Percentiles rank a stretch among this genome's conserved stretches.
Evolutionary conservation across 2,797 vertebrate genomes (phyloP).

Genomic region (Chaetodon trifasciatus): DNA sequence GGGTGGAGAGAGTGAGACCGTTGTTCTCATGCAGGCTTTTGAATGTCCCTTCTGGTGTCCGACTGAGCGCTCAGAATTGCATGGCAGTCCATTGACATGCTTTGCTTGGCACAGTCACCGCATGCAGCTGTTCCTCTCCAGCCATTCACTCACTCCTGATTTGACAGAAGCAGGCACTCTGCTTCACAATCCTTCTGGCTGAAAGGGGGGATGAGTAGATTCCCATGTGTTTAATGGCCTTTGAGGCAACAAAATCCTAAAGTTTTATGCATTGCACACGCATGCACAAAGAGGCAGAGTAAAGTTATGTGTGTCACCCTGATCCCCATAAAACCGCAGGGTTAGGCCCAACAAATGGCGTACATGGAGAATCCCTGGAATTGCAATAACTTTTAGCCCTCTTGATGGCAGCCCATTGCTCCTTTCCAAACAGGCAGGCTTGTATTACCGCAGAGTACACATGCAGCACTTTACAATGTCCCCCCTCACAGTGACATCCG

Average conservation of each 20-base stretch:
- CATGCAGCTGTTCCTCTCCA: conserved; percentile 75
- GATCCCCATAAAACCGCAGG: conserved; percentile 44
- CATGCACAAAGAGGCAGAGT: conserved; percentile 24
- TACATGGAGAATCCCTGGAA: conserved; percentile 60
- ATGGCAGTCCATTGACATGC: conserved; percentile 66
- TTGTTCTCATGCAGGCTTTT: conserved; percentile 54
- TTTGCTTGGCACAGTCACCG: conserved; percentile 63
- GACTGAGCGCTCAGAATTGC: conserved; percentile 64
- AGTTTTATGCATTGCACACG: neutral
- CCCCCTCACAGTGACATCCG: conserved; percentile 33
- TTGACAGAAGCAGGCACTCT: conserved; percentile 63
- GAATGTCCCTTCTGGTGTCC: conserved; percentile 34
- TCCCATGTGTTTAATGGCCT: conserved; percentile 37
- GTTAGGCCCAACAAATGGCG: conserved; percentile 36
- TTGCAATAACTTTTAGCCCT: conserved; percentile 49
- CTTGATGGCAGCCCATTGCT: conserved; percentile 30
- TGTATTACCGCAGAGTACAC: conserved; percentile 42
- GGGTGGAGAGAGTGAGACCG: conserved; percentile 32
- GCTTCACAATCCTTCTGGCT: conserved; percentile 42
- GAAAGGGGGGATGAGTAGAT: conserved; percentile 40
- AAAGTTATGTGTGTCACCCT: conserved; percentile 33
- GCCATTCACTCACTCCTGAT: conserved; percentile 67
- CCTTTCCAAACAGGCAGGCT: conserved; percentile 46
- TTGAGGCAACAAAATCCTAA: conserved; percentile 11
- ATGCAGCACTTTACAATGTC: conserved; percentile 54